These are phyloP conservation scores for Mesocricetus auratus DNA, from an alignment of 2,113 vertebrate species.

Conservation along the genomic window DNA sequence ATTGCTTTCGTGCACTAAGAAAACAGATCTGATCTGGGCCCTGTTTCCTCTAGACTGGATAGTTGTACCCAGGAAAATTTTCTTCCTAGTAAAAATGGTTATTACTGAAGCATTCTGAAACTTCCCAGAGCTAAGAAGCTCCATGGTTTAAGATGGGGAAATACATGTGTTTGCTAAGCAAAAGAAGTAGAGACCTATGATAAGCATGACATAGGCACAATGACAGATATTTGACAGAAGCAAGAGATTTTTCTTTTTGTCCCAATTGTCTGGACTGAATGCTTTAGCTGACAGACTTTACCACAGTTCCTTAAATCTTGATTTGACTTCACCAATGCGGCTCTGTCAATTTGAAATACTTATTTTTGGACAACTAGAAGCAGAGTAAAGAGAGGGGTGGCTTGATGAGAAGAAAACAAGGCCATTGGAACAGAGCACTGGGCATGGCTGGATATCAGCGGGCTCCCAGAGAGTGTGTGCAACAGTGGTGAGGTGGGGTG, in stretches of 20 bases:
- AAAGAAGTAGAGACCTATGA: neutral
- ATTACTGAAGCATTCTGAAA: neutral
- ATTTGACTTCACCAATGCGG: neutral
- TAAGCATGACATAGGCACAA: neutral
- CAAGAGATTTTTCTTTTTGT: neutral
- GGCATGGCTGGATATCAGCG: neutral
- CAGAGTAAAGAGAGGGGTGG: neutral
- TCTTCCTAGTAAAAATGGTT: slow-evolving; percentile 37
- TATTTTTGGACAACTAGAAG: neutral
- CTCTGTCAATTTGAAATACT: neutral
- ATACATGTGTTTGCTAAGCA: neutral
- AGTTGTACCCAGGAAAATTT: neutral
- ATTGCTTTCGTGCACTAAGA: slow-evolving; percentile 18
- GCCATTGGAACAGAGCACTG: neutral
- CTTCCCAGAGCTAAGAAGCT: neutral
- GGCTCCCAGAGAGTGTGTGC: neutral
- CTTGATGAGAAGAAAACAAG: slow-evolving; percentile 29
- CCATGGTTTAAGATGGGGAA: neutral
- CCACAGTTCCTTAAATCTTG: slow-evolving; percentile 8
- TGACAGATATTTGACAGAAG: neutral
- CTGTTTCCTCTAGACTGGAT: slow-evolving; percentile 36
- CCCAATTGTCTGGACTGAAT: neutral
- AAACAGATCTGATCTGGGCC: slow-evolving; percentile 16
- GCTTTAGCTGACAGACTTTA: neutral
- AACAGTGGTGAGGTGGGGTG: slow-evolving; percentile 50